These are phyloP conservation scores for Muscina levida DNA, from an alignment of 2,888 invertebrate genomes.

Conservation along the genomic window DNA sequence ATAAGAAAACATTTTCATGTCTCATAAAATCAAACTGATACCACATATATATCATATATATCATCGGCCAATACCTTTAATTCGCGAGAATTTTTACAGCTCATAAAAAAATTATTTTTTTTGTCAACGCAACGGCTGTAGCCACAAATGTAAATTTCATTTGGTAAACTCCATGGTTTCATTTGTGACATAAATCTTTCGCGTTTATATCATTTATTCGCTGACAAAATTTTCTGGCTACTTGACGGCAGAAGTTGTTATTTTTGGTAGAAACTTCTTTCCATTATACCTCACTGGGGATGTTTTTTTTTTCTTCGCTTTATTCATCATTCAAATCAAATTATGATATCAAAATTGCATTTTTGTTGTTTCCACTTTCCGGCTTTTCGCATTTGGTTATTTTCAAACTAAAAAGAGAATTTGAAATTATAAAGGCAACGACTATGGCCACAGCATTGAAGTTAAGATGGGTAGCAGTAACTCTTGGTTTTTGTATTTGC, in stretches of 20 bases:
- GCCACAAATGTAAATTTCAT: slow-evolving; percentile 62
- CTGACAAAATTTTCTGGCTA: slow-evolving; percentile 18
- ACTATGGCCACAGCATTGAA: slow-evolving; percentile 42
- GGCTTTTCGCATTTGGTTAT: slow-evolving; percentile 47
- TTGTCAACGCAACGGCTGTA: slow-evolving; percentile 22
- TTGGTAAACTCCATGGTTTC: slow-evolving; percentile 45
- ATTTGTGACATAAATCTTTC: slow-evolving; percentile 48
- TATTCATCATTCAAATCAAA: slow-evolving; percentile 53
- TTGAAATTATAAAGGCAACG: slow-evolving; percentile 50
- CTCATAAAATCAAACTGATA: too few relatives aligned
- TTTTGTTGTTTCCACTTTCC: slow-evolving; percentile 39
- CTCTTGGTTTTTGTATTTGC: slow-evolving; percentile 52
- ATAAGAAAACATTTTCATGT: too few relatives aligned
- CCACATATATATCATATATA: too few relatives aligned
- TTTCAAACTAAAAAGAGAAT: slow-evolving; percentile 65
- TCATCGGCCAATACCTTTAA: too few relatives aligned
- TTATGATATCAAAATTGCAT: slow-evolving; percentile 45
- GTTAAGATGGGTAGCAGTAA: slow-evolving; percentile 7
- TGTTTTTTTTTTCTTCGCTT: slow-evolving; percentile 27
- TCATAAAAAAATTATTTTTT: too few relatives aligned
- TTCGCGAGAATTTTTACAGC: too few relatives aligned
- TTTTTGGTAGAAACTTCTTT: slow-evolving; percentile 21
- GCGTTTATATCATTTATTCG: slow-evolving; percentile 39
- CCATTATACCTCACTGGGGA: slow-evolving; percentile 24
- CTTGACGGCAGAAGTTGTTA: slow-evolving; percentile 52